A percentile compares a stretch with the other conserved stretches of the same genome.
phyloP scores from a whole-genome alignment of 2,113 vertebrate genomes.

The Grus americana region DNA sequence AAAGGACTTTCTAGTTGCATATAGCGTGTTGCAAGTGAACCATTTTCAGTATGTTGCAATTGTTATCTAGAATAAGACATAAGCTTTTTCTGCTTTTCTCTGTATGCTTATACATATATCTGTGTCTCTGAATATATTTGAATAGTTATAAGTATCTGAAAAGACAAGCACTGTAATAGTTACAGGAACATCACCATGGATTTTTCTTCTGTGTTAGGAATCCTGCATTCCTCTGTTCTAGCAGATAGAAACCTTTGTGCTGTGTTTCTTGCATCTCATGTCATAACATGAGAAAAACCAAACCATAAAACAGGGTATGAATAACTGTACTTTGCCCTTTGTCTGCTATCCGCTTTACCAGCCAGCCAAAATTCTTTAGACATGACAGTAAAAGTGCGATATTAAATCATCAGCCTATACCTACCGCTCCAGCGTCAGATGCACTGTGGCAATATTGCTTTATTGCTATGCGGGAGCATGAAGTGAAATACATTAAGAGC shows the following conservation, averaged over 20 bases:
- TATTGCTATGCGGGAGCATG: fast-evolving
- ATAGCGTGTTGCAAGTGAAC: not conserved
- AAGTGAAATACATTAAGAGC: not conserved
- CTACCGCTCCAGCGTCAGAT: not conserved
- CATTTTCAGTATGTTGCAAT: not conserved
- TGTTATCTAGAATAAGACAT: not conserved
- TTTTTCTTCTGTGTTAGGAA: not conserved
- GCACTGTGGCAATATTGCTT: not conserved
- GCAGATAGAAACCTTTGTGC: not conserved
- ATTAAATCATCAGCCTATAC: not conserved
- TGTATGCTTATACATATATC: not conserved
- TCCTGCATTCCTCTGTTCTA: not conserved
- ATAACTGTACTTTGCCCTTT: conserved; percentile 19
- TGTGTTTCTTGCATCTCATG: not conserved
- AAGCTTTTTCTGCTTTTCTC: not conserved
- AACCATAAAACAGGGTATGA: conserved; percentile 53
- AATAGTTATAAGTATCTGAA: not conserved
- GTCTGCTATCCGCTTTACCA: conserved; percentile 3
- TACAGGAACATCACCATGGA: not conserved
- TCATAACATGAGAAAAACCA: conserved; percentile 39
- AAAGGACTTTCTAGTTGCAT: not conserved
- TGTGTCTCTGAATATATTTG: not conserved
- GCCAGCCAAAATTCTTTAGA: conserved; percentile 39
- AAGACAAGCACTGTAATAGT: not conserved
- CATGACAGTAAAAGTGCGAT: not conserved